Base-by-base conservation (phyloP, 2,797 vertebrate species). In the Scolopax bukidnonensis region DNA sequence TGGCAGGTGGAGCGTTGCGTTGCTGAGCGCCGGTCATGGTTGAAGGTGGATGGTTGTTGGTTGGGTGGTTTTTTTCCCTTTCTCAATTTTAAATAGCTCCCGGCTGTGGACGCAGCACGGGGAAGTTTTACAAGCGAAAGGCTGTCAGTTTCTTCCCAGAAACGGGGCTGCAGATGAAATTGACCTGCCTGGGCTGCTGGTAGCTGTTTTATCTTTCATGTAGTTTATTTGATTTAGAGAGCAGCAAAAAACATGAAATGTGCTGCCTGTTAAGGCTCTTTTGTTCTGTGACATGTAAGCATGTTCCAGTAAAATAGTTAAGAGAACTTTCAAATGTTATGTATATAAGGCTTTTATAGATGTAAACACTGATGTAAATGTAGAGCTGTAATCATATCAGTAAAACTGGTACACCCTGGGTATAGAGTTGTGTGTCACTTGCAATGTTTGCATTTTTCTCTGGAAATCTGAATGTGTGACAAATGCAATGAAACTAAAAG, bases 1-100 rank as follows among this genome's bases (percentile, higher is more conserved):
- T 18, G 88, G 90, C 96, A 95, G 93, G 78, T 70, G 87, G 86
- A 70, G 94, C 56, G 33, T 6, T 61, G 80, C 56, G 6, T 16
- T 27, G 76, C 76, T 3, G 78, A 12, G 75, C 12, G 53, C 70
- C 36, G 75, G 90, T 57, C 76, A 27, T 3, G 59, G 50, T 10
- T 64, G 54, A 69, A 87, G 84, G 83, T 53, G 82, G 15, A 32
- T 12, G 78, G 21, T 43, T 71, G 27, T 16, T 53, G 50, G 51
- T 53, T 53, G 9, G 27, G 15, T 17, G 70, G 8, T 38, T 25
- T 38, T 17, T 38, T 36, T 6, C 12, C 40, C 38, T 14, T 18
- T 51, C 67, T 45, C 67, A 32, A 2, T 87, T 82, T 76, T 50
- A 18, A 87, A 17, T 36, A 30, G 53, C 38, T 90, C 4, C 36